Base-by-base conservation (phyloP, 2,888 invertebrate genomes). In the Chrysodeixis includens region DNA sequence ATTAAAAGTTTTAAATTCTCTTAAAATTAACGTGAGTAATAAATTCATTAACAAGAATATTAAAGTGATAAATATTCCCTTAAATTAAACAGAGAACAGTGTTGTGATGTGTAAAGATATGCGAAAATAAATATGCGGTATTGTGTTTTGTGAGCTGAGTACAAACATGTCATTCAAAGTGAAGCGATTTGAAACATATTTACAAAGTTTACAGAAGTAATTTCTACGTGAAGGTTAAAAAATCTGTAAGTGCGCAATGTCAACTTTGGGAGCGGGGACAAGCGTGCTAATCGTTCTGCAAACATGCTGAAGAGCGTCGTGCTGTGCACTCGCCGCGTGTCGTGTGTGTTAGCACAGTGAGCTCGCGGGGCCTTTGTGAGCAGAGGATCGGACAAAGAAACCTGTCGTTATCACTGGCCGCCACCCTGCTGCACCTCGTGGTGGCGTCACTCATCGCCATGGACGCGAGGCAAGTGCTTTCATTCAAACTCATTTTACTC, bases 201-300 rank as follows among this genome's bases (percentile, higher is more conserved):
- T 71, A 78, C 75, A 68, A 79, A 87, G 89, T 91, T 89, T 88
- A 84, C 88, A 77, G 65, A 88, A 90, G 83, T 88, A 88, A 90
- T 92, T 91, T 88, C 79, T 87, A 87, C 81, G 83, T 83, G 84
- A 92, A 93, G 91, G 92, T 92, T 92, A 88, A 88, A 90, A 90
- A 92, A 90, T 91, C 90, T 81, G 88, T 90, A 90, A 92, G 92
- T 92, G 92, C 88, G 92, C 90, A 92, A 93, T 94, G 93, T 93
- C 91, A 91, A 92, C 92, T 92, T 90, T 90, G 88, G 88, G 74
- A 88, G 90, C 89, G 87, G 90, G 89, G 87, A 90, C 90, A 87
- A 90, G 86, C 79, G 85, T 91, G 93, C 85, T 94, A 94, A 94
- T 94, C 94, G 89, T 83, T 90, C 81, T 85, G 84, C 93, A 94